phyloP scores from a whole-genome alignment of 2,797 vertebrate genomes.

The Gymnocypris eckloni region DNA sequence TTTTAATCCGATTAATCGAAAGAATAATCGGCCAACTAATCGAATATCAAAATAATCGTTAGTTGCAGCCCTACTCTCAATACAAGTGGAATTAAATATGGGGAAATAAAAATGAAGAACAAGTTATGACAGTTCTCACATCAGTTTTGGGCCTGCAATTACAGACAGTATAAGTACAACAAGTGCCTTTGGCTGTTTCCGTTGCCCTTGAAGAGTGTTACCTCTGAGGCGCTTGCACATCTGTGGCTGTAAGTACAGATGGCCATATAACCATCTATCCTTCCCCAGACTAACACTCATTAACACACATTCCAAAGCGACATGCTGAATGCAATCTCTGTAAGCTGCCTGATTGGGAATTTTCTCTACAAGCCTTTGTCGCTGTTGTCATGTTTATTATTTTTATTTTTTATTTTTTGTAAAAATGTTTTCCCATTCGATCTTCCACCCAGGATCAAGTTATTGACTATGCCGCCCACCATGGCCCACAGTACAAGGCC shows the following conservation, averaged over 20 bases:
- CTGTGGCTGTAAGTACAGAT: constrained; percentile 22
- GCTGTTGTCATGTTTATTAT: constrained; percentile 16
- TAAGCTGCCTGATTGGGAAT: constrained; percentile 20
- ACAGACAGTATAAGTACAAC: constrained; percentile 20
- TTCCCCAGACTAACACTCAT: neutral
- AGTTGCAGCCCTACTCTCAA: neutral
- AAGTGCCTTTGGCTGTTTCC: neutral
- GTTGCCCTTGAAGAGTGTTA: constrained; percentile 28
- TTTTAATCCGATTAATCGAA: too few species aligned
- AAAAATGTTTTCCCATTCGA: neutral
- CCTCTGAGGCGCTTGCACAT: constrained; percentile 1
- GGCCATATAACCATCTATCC: neutral
- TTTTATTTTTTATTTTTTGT: neutral
- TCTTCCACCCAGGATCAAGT: constrained; percentile 38
- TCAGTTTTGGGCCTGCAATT: constrained; percentile 8
- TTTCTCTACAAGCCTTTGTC: constrained; percentile 30
- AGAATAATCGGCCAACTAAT: too few species aligned
- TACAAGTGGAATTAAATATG: constrained; percentile 24
- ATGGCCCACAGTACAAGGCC: constrained; percentile 45
- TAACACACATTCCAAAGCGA: neutral
- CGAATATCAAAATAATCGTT: too few species aligned
- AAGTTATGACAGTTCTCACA: constrained; percentile 15
- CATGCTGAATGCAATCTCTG: constrained; percentile 12
- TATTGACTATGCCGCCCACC: constrained; percentile 53
- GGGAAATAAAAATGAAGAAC: constrained; percentile 1